Evolutionary conservation across 2,113 vertebrate genomes (phyloP).

Genomic region (Pogona vitticeps): DNA sequence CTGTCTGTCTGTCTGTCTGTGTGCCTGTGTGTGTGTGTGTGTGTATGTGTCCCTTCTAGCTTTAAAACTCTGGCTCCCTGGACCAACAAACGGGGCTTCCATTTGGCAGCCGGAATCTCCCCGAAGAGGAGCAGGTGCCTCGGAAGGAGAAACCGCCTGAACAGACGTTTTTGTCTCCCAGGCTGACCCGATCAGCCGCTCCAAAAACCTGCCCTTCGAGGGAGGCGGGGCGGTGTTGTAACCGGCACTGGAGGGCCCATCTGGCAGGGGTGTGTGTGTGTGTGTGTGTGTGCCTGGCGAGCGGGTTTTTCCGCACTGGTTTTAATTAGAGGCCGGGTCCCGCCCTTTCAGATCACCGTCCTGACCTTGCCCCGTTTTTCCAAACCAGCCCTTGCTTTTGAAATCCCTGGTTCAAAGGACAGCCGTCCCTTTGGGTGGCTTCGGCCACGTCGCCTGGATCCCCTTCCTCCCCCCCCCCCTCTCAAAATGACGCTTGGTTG

Average conservation of each 20-base stretch:
- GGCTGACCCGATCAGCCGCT: slow-evolving; percentile 1
- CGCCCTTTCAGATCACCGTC: too few relatives aligned
- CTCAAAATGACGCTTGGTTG: not conserved
- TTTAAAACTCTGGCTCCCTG: not conserved
- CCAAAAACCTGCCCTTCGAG: not conserved
- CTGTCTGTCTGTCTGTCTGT: too few relatives aligned
- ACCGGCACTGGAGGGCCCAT: not conserved
- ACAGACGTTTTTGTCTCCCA: not conserved
- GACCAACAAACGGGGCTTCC: too few relatives aligned
- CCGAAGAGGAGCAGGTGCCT: too few relatives aligned
- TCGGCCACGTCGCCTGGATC: not conserved
- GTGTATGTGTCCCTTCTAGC: too few relatives aligned
- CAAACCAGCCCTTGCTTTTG: not conserved
- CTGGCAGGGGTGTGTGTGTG: too few relatives aligned
- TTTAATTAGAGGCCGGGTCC: not conserved
- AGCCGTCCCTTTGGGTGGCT: not conserved
- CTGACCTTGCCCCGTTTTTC: not conserved
- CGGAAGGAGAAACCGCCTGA: not conserved
- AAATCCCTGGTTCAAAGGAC: not conserved
- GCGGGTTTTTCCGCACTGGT: not conserved
- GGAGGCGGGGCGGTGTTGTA: not conserved
- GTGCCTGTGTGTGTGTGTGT: too few relatives aligned
- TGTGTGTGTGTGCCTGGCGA: too few relatives aligned
- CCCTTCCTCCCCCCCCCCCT: not conserved
- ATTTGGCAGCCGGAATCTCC: not conserved